Conservation (phyloP, 2,888 invertebrate species). For the Xanthia icteritia region DNA sequence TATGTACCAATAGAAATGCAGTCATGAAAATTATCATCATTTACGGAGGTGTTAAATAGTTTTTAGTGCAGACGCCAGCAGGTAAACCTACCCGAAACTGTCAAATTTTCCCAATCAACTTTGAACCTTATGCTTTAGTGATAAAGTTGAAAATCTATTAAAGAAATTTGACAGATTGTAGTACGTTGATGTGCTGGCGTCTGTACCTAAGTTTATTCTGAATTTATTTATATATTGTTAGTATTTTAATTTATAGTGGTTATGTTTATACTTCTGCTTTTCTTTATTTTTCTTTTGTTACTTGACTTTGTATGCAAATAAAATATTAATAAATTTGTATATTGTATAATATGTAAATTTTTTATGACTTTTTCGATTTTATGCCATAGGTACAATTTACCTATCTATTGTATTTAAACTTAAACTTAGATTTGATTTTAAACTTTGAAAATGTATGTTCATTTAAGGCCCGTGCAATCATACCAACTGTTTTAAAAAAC, state of each 20-base stretch:
- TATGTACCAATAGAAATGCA: slow-evolving; percentile 1
- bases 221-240: background rate
- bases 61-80: no score
- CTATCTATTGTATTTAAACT: no score
- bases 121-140: no score
- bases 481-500: no score
- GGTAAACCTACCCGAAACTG: no score
- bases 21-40: slow-evolving; percentile 17
- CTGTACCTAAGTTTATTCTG: background rate
- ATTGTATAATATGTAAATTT: background rate
- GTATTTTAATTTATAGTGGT: background rate
- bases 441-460: no score
- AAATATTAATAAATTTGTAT: background rate
- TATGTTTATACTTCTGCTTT: background rate
- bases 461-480: no score
- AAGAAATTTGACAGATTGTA: no score
- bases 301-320: background rate
- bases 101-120: no score
- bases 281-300: background rate
- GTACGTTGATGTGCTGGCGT: no score
- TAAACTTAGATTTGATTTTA: no score
- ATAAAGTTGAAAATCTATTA: no score
- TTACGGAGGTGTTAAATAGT: background rate
- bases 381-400: background rate
- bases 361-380: background rate